Evolutionary conservation across 2,113 vertebrate species (phyloP).

Genomic region (Fregetta grallaria): DNA sequence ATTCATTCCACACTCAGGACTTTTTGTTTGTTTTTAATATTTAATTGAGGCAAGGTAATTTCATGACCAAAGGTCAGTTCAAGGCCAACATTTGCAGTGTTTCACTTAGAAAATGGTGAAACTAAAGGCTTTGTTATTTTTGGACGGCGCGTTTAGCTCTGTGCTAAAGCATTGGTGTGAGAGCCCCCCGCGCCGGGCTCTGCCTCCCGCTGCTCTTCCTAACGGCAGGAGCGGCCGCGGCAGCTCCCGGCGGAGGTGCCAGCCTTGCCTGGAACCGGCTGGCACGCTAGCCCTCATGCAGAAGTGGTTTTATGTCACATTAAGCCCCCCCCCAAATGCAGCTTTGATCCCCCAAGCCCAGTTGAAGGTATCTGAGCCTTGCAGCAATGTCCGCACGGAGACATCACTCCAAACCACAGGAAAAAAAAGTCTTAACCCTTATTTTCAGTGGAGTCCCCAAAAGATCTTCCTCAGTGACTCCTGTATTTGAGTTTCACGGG

Average conservation of each 20-base stretch:
- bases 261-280: neutral
- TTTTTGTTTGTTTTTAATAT: conserved; percentile 15
- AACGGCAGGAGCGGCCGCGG: neutral
- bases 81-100: neutral
- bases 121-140: neutral
- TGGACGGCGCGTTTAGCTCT: rapidly evolving
- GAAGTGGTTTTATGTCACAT: neutral
- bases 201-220: neutral
- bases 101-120: neutral
- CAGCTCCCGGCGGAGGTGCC: neutral
- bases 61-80: neutral
- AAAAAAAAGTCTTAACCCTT: neutral
- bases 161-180: neutral
- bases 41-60: neutral
- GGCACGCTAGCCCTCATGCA: neutral
- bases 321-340: neutral
- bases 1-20: neutral
- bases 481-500: neutral
- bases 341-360: neutral
- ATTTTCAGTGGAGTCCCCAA: neutral
- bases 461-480: neutral
- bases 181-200: rapidly evolving
- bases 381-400: neutral
- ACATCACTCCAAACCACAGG: neutral
- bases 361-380: neutral